phyloP scores from a whole-genome alignment of 2,888 invertebrate genomes.

The Zelleria hepariella region DNA sequence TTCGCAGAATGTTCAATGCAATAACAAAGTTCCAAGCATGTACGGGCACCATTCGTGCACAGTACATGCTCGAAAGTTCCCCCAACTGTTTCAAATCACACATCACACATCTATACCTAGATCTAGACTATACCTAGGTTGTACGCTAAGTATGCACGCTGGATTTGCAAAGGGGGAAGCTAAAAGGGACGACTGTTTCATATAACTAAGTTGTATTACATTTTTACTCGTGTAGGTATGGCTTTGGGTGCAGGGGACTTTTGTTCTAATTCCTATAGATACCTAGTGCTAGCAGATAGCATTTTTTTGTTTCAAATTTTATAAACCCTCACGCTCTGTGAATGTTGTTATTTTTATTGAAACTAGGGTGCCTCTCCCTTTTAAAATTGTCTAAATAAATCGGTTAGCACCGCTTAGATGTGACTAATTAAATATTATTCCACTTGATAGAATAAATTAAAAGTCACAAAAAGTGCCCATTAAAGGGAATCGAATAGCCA shows the following conservation, averaged over 20 bases:
- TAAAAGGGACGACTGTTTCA: slow-evolving; percentile 57
- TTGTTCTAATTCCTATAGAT: not conserved
- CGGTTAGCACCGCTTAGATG: slow-evolving; percentile 26
- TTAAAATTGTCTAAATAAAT: not conserved
- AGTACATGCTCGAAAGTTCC: slow-evolving; percentile 24
- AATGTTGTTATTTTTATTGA: no score
- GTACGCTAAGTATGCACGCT: slow-evolving; percentile 32
- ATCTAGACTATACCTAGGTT: slow-evolving; percentile 7
- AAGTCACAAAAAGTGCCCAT: slow-evolving; percentile 67
- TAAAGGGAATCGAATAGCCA: slow-evolving; percentile 63
- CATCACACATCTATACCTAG: slow-evolving; percentile 47
- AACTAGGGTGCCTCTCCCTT: not conserved
- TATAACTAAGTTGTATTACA: slow-evolving; percentile 38
- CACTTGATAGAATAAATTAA: slow-evolving; percentile 63
- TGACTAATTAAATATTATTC: slow-evolving; percentile 60
- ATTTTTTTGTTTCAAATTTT: no score
- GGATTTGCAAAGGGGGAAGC: slow-evolving; percentile 63
- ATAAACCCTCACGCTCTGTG: no score
- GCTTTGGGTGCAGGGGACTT: slow-evolving; percentile 1
- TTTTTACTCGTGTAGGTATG: slow-evolving; percentile 19
- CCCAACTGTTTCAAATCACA: slow-evolving; percentile 20
- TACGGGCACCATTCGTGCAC: not conserved
- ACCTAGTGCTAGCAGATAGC: no score
- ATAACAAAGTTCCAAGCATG: not conserved
- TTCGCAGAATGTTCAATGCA: not conserved